Percentiles rank a stretch among this genome's conserved stretches.
Evolutionary conservation across 1,140 invertebrate genomes (phyloP).

Genomic region (Cotesia vestalis): DNA sequence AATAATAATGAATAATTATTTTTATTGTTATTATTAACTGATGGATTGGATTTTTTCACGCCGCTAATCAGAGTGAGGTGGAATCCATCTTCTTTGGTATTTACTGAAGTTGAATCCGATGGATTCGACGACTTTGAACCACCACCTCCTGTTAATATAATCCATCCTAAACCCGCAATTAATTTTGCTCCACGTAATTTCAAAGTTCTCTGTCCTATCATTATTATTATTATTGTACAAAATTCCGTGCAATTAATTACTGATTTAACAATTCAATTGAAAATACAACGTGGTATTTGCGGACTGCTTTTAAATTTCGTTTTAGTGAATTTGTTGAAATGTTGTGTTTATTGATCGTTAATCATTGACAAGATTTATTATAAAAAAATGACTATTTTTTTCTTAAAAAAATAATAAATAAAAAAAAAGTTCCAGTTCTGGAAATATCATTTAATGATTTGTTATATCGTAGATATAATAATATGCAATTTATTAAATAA

Average conservation of each 20-base stretch:
- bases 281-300: background rate
- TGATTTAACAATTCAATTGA: constrained; percentile 28
- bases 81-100: constrained; percentile 70
- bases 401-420: background rate
- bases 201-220: constrained; percentile 42
- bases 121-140: constrained; percentile 72
- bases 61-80: constrained; percentile 64
- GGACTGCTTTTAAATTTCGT: background rate
- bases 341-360: constrained; percentile 13
- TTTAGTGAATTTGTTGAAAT: constrained; percentile 20
- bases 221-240: constrained; percentile 44
- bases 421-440: too few species aligned
- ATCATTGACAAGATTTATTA: background rate
- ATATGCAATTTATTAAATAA: constrained; percentile 46
- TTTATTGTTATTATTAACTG: too few species aligned
- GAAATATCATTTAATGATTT: background rate
- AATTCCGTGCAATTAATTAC: constrained; percentile 50
- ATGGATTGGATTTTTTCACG: constrained; percentile 36
- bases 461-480: constrained; percentile 2
- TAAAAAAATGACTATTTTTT: constrained; percentile 7
- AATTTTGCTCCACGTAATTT: constrained; percentile 53
- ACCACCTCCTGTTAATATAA: constrained; percentile 74
- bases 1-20: constrained; percentile 38
- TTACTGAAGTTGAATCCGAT: constrained; percentile 66
- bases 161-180: constrained; percentile 70